A percentile compares a stretch with the other conserved stretches of the same genome.
phyloP scores from a whole-genome alignment of 2,888 invertebrate genomes.

The Lasioglossum lativentre region DNA sequence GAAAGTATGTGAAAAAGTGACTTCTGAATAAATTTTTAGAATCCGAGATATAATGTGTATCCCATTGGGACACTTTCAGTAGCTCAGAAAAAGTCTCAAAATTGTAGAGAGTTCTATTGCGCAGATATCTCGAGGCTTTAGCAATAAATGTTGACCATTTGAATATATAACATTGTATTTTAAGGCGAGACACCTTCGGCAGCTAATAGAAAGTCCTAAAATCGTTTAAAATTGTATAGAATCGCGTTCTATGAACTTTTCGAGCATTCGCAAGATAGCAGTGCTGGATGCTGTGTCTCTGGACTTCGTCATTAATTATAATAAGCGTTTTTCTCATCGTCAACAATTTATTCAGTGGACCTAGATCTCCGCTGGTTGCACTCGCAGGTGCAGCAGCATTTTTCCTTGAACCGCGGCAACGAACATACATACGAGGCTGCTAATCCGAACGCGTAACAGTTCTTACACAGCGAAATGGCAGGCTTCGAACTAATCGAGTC shows the following conservation, averaged over 20 bases:
- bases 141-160: too few relatives aligned
- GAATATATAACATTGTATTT: too few relatives aligned
- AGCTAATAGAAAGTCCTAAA: too few relatives aligned
- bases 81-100: too few relatives aligned
- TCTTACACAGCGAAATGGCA: background rate
- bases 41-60: too few relatives aligned
- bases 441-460: slow-evolving; percentile 36
- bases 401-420: slow-evolving; percentile 26
- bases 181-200: too few relatives aligned
- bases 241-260: background rate
- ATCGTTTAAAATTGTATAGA: background rate
- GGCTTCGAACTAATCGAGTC: slow-evolving; percentile 9
- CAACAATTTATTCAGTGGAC: background rate
- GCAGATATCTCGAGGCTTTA: too few relatives aligned
- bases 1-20: too few relatives aligned
- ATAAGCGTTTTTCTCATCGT: background rate
- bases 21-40: too few relatives aligned
- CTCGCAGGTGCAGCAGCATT: background rate
- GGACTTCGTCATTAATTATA: background rate
- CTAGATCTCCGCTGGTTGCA: background rate
- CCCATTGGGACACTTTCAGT: too few relatives aligned
- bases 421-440: background rate
- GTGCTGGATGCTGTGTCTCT: background rate
- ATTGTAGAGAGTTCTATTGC: too few relatives aligned
- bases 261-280: background rate